Percentiles rank a stretch among this genome's conserved stretches.
phyloP scores from a whole-genome alignment of 2,113 vertebrate species.

The Leiothrix lutea region DNA sequence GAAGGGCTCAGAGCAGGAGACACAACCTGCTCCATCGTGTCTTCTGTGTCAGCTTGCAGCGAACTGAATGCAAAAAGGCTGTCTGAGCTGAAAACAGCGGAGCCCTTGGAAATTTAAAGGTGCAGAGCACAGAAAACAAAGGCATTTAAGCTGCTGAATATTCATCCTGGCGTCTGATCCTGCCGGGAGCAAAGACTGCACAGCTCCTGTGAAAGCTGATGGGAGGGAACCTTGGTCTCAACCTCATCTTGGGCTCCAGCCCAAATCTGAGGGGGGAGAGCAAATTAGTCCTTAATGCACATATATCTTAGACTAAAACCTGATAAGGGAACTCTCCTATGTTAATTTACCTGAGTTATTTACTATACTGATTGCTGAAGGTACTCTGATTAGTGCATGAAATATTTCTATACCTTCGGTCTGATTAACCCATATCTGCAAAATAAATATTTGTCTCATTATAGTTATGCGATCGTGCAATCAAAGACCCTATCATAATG shows the following conservation, averaged over 20 bases:
- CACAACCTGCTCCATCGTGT: slow-evolving; percentile 52
- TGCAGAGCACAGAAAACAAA: slow-evolving; percentile 62
- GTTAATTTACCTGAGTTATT: slow-evolving; percentile 70
- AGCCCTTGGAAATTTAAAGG: slow-evolving; percentile 64
- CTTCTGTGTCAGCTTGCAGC: slow-evolving; percentile 50
- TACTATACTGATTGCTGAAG: slow-evolving; percentile 71
- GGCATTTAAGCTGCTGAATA: slow-evolving; percentile 30
- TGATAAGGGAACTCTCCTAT: slow-evolving; percentile 60
- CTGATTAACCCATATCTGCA: slow-evolving; percentile 71
- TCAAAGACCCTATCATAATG: slow-evolving; percentile 52
- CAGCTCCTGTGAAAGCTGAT: background rate
- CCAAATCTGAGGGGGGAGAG: slow-evolving; percentile 42
- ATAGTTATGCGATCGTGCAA: slow-evolving; percentile 49
- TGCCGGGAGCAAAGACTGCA: background rate
- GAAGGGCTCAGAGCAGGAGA: slow-evolving; percentile 58
- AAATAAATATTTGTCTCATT: slow-evolving; percentile 73
- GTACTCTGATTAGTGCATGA: slow-evolving; percentile 65
- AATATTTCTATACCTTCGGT: slow-evolving; percentile 68
- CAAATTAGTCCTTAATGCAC: slow-evolving; percentile 67
- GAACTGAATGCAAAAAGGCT: slow-evolving; percentile 63
- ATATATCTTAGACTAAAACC: slow-evolving; percentile 59
- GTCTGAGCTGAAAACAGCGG: slow-evolving; percentile 43
- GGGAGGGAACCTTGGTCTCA: slow-evolving; percentile 34
- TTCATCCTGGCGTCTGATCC: slow-evolving; percentile 26
- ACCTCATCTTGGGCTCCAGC: slow-evolving; percentile 26